Base-by-base conservation (phyloP, 2,797 vertebrate genomes). In the Gadopsis marmoratus region DNA sequence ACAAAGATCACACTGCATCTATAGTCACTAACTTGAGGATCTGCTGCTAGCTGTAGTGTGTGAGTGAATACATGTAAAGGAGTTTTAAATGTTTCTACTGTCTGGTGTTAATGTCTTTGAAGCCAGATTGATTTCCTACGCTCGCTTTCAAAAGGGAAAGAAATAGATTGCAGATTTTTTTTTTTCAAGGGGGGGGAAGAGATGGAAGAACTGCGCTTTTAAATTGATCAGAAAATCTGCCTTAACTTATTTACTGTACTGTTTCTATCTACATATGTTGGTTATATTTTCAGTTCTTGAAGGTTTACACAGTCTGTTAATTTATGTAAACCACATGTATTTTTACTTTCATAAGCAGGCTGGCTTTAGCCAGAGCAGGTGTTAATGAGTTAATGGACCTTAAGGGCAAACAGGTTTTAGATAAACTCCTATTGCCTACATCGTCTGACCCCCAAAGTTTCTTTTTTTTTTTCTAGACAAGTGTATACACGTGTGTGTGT, bases 61-160 rank as follows among this genome's bases (percentile, higher is more conserved):
- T 55, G 63, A 72, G 76, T 77, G 55, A 81, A 78, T 77, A 75
- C 69, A 77, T 82, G 74, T 73, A 50, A 86, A 84, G 68, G 45
- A 58, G 74, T 33, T 80, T 55, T 29, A 78, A 69, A 82, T 88
- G 80, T 90, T 82, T 86, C 47, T 45, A 83, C 81, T 86, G 86
- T 88, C 87, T 88, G 83, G 76, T 91, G 78, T 85, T 74, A 71
- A 80, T 86, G 81, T 90, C 85, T 87, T 54, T 84, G 35, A 90
- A 88, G 70, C 68, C 84, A 89, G 86, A 88, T 78, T 72, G 29
- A 72, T 76, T 81, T 78, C 45, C 19, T 41, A 79, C 73, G 59
- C 19, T 29, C 71, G 33, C 12, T 64, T 71, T 89, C 43, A 75
- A 73, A 87, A 72, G 64, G 69, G 78, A 71, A 76, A 62, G 56